Base-by-base conservation (phyloP, 2,888 invertebrate species). In the Aleiodes alternator region DNA sequence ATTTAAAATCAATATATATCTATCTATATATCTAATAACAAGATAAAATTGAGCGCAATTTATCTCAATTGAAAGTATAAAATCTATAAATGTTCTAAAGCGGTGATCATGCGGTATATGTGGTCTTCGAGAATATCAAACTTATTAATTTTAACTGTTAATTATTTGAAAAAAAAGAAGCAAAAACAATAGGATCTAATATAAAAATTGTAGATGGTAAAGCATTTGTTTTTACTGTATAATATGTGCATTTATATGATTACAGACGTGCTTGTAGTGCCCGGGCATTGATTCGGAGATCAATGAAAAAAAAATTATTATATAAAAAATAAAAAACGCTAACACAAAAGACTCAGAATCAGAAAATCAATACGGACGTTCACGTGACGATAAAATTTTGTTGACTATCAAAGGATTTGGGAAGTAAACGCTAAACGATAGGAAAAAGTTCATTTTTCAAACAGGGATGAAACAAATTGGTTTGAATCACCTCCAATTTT, bases 231-330 rank as follows among this genome's bases (percentile, higher is more conserved):
- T 85, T 87, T 88, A 87, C 83, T 85, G 86, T 87, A 87, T 87
- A 88, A 88, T 88, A 88, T 88, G 87, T 88, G 85, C 85, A 87
- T 88, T 88, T 88, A 88, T 88, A 88, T 88, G 88, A 88, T 88
- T 88, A 87, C 88, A 88, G 88, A 88, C 87, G 83, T 85, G 85
- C 86, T 85, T 86, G 86, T 87, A 87, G 86, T 87, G 83, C 87
- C 85, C 87, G 87, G 84, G 85, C 85, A 83, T 86, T 84, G 81
- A 86, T 85, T 86, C 85, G 87, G 85, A 84, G 84, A 84, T 79
- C 77, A 76, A 79, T 76, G 77, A 79, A 78, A 69, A 78, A 77
- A 78, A 76, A 75, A 73, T 59, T 43, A 43, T 43, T 43, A 11
- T 43, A 74, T 77, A 77, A 79, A 69, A 79, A 74, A 77, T 69